Evolutionary conservation across 2,888 invertebrate species (phyloP).

Genomic region (Ceriagrion tenellum): DNA sequence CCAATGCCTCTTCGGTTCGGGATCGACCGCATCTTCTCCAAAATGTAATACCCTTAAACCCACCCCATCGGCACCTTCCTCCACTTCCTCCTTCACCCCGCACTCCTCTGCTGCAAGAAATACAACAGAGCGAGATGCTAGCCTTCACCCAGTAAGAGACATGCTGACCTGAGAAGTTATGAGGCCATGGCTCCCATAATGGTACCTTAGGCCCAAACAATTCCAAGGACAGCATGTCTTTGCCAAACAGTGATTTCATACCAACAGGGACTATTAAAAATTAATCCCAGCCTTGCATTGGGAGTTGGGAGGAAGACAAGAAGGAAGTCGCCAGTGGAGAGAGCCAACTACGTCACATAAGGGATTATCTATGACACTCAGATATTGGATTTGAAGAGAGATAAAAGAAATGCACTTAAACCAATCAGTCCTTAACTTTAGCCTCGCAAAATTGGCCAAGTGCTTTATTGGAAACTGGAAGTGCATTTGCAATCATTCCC

Average conservation of each 20-base stretch:
- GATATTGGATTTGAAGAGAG: background rate
- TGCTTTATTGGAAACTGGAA: background rate
- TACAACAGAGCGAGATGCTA: constrained; percentile 65
- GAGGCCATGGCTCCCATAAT: background rate
- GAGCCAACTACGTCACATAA: constrained; percentile 34
- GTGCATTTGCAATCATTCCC: constrained; percentile 30
- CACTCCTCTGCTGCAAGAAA: constrained; percentile 66
- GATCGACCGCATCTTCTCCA: constrained; percentile 63
- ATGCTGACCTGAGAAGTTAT: constrained; percentile 25
- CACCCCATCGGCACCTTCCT: constrained; percentile 63
- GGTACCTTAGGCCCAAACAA: background rate
- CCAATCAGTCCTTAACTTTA: constrained; percentile 26
- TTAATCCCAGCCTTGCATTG: constrained; percentile 53
- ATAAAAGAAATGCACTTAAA: background rate
- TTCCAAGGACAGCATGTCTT: constrained; percentile 47
- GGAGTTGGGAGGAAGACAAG: constrained; percentile 59
- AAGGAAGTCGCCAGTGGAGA: constrained; percentile 65
- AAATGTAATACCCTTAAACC: constrained; percentile 66
- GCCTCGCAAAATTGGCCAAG: background rate
- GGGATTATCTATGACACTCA: background rate
- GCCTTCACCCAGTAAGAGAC: constrained; percentile 60
- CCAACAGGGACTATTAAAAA: constrained; percentile 51
- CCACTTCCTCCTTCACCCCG: constrained; percentile 66
- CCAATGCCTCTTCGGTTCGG: constrained; percentile 66
- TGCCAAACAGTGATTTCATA: constrained; percentile 42